Evolutionary conservation across 2,797 vertebrate species (phyloP).

Genomic region (Tarsius wallacei): DNA sequence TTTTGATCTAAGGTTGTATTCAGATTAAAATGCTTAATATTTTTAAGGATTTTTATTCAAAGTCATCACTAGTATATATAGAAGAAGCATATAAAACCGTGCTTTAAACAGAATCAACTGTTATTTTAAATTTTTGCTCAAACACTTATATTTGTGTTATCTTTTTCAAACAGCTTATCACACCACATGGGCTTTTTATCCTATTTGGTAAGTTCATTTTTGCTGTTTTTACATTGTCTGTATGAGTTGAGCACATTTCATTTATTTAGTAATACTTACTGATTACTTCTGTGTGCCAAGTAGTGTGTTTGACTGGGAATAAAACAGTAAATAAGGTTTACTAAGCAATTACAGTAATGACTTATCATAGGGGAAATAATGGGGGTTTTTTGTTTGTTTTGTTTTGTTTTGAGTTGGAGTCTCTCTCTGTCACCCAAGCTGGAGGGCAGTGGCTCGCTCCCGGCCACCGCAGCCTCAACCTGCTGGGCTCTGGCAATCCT

Average conservation of each 20-base stretch:
- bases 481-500: too few relatives aligned
- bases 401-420: too few relatives aligned
- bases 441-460: too few relatives aligned
- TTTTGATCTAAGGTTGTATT: constrained; percentile 17
- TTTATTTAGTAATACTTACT: constrained; percentile 65
- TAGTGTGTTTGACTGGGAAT: constrained; percentile 54
- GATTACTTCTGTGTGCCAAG: background rate
- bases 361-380: constrained; percentile 7
- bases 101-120: constrained; percentile 48
- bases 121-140: constrained; percentile 62
- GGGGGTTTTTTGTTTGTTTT: background rate
- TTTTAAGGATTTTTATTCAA: constrained; percentile 62
- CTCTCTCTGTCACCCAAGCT: too few relatives aligned
- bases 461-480: too few relatives aligned
- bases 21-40: constrained; percentile 47
- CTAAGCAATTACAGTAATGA: constrained; percentile 18
- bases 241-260: constrained; percentile 62
- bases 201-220: constrained; percentile 94
- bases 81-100: constrained; percentile 44
- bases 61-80: constrained; percentile 9
- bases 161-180: constrained; percentile 92
- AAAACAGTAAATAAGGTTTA: constrained; percentile 7
- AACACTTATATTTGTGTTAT: constrained; percentile 82
- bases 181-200: constrained; percentile 95
- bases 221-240: constrained; percentile 40